Percentiles rank a stretch among this genome's conserved stretches.
Evolutionary conservation across 2,888 invertebrate genomes (phyloP).

Genomic region (Formica aserva): DNA sequence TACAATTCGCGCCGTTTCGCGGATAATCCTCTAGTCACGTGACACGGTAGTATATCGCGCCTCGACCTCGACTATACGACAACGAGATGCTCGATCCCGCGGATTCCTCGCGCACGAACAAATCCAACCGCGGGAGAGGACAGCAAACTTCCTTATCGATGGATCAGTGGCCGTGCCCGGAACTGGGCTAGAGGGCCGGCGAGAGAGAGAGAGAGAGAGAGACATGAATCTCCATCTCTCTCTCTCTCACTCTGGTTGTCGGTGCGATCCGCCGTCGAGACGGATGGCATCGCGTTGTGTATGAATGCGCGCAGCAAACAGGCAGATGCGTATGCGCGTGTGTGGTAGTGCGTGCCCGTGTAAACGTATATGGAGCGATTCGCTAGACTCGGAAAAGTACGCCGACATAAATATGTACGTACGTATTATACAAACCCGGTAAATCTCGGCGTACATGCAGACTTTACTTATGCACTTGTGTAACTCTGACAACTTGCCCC

Average conservation of each 20-base stretch:
- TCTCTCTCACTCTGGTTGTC: slow-evolving; percentile 34
- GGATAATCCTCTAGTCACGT: slow-evolving; percentile 26
- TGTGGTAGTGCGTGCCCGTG: slow-evolving; percentile 16
- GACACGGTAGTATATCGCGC: slow-evolving; percentile 24
- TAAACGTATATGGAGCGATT: slow-evolving; percentile 19
- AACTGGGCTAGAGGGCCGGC: slow-evolving; percentile 76
- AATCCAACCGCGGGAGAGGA: slow-evolving; percentile 59
- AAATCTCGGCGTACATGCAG: slow-evolving; percentile 70
- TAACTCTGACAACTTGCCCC: slow-evolving; percentile 63
- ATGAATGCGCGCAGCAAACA: slow-evolving; percentile 51
- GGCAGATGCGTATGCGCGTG: slow-evolving; percentile 31
- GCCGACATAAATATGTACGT: slow-evolving; percentile 24
- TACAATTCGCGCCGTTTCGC: slow-evolving; percentile 25
- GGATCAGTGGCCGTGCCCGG: slow-evolving; percentile 76
- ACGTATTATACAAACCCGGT: slow-evolving; percentile 67
- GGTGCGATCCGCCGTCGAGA: slow-evolving; percentile 64
- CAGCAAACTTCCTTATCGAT: slow-evolving; percentile 79
- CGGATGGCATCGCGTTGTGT: slow-evolving; percentile 46
- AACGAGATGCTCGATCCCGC: slow-evolving; percentile 50
- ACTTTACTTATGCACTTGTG: slow-evolving; percentile 63
- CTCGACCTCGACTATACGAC: slow-evolving; percentile 44
- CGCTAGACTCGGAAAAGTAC: background rate
- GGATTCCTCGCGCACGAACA: slow-evolving; percentile 48
- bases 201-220: slow-evolving; percentile 28
- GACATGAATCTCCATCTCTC: slow-evolving; percentile 29